phyloP scores from a whole-genome alignment of 2,888 invertebrate species.

The Teinopalpus imperialis region DNA sequence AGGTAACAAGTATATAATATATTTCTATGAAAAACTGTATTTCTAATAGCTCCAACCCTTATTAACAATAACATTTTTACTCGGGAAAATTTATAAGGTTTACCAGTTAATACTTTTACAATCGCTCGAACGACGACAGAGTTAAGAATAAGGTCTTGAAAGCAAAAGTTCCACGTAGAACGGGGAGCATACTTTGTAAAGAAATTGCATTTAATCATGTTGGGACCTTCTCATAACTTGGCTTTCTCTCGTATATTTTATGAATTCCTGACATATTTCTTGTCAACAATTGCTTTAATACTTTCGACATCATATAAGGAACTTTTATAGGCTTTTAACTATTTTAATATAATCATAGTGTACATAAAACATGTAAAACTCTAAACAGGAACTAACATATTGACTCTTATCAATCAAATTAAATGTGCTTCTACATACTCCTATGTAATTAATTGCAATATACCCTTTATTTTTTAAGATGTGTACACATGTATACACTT shows the following conservation, averaged over 20 bases:
- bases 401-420: too few relatives aligned
- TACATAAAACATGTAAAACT: constrained; percentile 25
- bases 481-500: too few relatives aligned
- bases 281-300: constrained; percentile 73
- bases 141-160: constrained; percentile 53
- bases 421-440: too few relatives aligned
- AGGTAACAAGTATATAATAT: constrained; percentile 5
- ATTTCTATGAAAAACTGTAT: constrained; percentile 9
- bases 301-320: constrained; percentile 49
- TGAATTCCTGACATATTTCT: constrained; percentile 68
- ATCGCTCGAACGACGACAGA: constrained; percentile 44
- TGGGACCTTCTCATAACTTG: constrained; percentile 64
- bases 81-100: constrained; percentile 28
- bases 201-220: constrained; percentile 79
- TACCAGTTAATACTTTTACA: constrained; percentile 37
- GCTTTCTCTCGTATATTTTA: constrained; percentile 62
- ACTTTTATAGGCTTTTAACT: constrained; percentile 56
- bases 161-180: constrained; percentile 64
- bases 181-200: constrained; percentile 68
- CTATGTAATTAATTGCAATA: too few relatives aligned
- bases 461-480: too few relatives aligned
- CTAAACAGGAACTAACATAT: not conserved
- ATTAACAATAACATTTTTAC: constrained; percentile 26
- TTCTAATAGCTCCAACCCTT: constrained; percentile 12
- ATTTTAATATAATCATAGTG: constrained; percentile 54